These are phyloP conservation scores for Drosophila hydei DNA, from an alignment of 1,140 invertebrate genomes.

Conservation along the genomic window DNA sequence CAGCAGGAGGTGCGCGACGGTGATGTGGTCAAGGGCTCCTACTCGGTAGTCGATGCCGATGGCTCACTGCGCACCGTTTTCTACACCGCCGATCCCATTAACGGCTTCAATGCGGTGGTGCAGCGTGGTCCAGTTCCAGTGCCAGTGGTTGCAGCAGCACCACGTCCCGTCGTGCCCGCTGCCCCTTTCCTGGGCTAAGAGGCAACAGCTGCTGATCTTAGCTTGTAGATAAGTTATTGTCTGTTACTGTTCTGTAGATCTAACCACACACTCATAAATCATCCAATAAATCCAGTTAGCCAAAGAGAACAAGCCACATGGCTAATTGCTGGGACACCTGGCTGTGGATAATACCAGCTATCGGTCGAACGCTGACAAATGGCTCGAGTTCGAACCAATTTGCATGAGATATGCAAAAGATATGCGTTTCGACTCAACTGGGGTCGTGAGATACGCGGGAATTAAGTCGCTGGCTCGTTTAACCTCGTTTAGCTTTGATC, in stretches of 20 bases:
- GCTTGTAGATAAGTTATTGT: slow-evolving; percentile 74
- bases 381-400: not conserved
- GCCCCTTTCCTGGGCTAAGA: slow-evolving; percentile 58
- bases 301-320: slow-evolving; percentile 36
- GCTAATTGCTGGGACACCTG: slow-evolving; percentile 36
- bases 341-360: slow-evolving; percentile 16
- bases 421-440: not conserved
- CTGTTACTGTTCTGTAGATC: slow-evolving; percentile 46
- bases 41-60: slow-evolving; percentile 86
- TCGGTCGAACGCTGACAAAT: slow-evolving; percentile 22
- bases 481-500: too few species aligned
- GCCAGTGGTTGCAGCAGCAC: slow-evolving; percentile 35
- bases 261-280: slow-evolving; percentile 49
- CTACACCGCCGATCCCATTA: slow-evolving; percentile 86
- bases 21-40: slow-evolving; percentile 86
- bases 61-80: slow-evolving; percentile 86
- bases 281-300: slow-evolving; percentile 59
- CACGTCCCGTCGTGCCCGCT: slow-evolving; percentile 42
- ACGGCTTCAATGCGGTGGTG: slow-evolving; percentile 87
- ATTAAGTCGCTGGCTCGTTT: too few species aligned
- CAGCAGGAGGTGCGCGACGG: slow-evolving; percentile 86
- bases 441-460: not conserved
- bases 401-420: slow-evolving; percentile 2
- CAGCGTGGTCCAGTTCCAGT: slow-evolving; percentile 79
- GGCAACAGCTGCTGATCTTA: slow-evolving; percentile 33